A percentile compares a stretch with the other conserved stretches of the same genome.
These are phyloP conservation scores for Drosophila athabasca DNA, from an alignment of 1,140 invertebrate species.

Conservation along the genomic window DNA sequence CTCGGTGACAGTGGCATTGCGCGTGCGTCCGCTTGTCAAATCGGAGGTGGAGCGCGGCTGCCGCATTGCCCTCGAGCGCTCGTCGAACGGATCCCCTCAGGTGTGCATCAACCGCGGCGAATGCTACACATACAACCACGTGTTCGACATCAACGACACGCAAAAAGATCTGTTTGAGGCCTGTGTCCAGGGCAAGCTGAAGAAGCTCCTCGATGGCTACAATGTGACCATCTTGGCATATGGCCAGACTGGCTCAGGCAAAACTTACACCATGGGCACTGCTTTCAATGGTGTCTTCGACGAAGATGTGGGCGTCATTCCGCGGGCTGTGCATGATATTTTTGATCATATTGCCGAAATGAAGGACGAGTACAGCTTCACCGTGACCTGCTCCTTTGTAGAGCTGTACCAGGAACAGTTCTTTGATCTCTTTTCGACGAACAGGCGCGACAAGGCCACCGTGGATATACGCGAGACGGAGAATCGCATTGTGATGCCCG, in stretches of 20 bases:
- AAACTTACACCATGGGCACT: slow-evolving; percentile 97
- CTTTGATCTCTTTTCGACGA: slow-evolving; percentile 90
- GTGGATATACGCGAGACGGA: slow-evolving; percentile 94
- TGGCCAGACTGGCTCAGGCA: slow-evolving; percentile 97
- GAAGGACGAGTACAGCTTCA: slow-evolving; percentile 87
- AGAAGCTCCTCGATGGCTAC: slow-evolving; percentile 91
- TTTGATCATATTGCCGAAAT: slow-evolving; percentile 88
- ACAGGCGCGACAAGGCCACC: slow-evolving; percentile 87
- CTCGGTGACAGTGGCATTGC: slow-evolving; percentile 88
- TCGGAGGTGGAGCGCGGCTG: slow-evolving; percentile 89
- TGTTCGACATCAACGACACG: slow-evolving; percentile 88
- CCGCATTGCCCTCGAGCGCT: slow-evolving; percentile 87
- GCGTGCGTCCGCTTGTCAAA: slow-evolving; percentile 91
- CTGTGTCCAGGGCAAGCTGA: slow-evolving; percentile 90
- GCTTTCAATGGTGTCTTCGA: slow-evolving; percentile 87
- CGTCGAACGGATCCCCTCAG: slow-evolving; percentile 86
- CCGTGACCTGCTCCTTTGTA: slow-evolving; percentile 90
- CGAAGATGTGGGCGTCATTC: slow-evolving; percentile 91
- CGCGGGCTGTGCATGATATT: slow-evolving; percentile 92
- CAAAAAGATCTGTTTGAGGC: slow-evolving; percentile 91
- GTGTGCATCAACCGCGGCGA: slow-evolving; percentile 88
- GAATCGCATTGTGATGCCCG: slow-evolving; percentile 87
- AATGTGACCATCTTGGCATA: slow-evolving; percentile 97
- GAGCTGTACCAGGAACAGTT: slow-evolving; percentile 91
- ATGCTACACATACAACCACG: slow-evolving; percentile 95